Evolutionary conservation across 2,113 vertebrate genomes (phyloP), one percentile per base, ranked within the genome.

Genomic region (Toxotes chatareus): DNA sequence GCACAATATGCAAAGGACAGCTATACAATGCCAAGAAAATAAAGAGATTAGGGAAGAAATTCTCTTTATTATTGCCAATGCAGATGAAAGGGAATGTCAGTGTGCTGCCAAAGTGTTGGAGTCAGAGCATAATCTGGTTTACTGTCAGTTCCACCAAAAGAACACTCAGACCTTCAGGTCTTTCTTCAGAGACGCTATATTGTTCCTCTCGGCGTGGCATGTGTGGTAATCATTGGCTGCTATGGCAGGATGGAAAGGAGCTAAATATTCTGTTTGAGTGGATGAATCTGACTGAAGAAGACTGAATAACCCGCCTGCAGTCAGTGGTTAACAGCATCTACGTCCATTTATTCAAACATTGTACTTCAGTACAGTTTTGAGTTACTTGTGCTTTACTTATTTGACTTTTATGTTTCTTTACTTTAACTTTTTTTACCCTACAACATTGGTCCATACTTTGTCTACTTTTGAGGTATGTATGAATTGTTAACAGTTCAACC

Each of bases 61-160:
- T 0, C 0, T 61, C 81, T 55, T 51, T 61, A 73, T 73, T 86
- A 66, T 47, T 77, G 47, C 74, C 61, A 78, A n/a, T 68, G 47
- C 47, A 73, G 79, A 78, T 71, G 44, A 75, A 81, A 85, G 60
- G 77, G 36, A 61, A 46, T 47, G 51, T 61, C 49, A 46, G 38
- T 10, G 8, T 21, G 60, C 44, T 83, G 71, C 62, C 78, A 80
- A 67, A 79, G 55, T 69, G 27, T 27, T 27, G 49, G 46, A 88
- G 56, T 64, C 59, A 46, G 73, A 66, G 23, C 47, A 56, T 76
- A 73, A 80, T 92, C 70, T 79, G 71, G 70, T 84, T 76, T 81
- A 76, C 55, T 81, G 70, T 88, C 66, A 86, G 63, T 83, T 69
- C 70, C 53, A 71, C 42, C 31, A 34, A 75, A 80, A 62, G 44